Percentiles rank a stretch among this genome's conserved stretches.
These are phyloP conservation scores for Trichosurus vulpecula DNA, from an alignment of 2,797 vertebrate species.

Conservation along the genomic window DNA sequence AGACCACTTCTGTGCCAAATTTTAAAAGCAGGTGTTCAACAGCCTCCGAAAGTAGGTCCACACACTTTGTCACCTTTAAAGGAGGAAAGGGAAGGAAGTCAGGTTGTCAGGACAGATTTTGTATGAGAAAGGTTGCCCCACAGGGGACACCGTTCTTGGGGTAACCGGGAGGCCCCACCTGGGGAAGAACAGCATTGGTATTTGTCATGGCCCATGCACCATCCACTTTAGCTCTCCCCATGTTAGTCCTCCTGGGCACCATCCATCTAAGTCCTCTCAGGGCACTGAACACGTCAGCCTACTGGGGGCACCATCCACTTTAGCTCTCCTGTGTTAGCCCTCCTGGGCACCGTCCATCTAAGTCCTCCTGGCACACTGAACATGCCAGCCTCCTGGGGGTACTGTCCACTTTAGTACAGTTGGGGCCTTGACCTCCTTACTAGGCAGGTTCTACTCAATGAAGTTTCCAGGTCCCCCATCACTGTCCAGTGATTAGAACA, in stretches of 20 bases:
- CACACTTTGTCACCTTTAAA: constrained; percentile 71
- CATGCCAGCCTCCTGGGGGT: too few species aligned
- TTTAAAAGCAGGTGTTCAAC: constrained; percentile 87
- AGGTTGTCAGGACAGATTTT: neutral
- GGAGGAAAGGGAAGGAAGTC: neutral
- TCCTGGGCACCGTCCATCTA: too few species aligned
- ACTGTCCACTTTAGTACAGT: too few species aligned
- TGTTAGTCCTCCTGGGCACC: neutral
- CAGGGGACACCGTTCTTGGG: neutral
- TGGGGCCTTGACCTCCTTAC: neutral
- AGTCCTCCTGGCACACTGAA: too few species aligned
- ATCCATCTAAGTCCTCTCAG: too few species aligned
- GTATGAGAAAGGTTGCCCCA: too few species aligned
- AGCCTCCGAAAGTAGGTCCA: constrained; percentile 86
- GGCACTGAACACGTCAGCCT: too few species aligned
- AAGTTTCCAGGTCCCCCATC: neutral
- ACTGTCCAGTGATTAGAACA: neutral
- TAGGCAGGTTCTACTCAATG: neutral
- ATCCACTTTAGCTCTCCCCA: neutral
- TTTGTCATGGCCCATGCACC: neutral
- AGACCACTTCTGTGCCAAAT: constrained; percentile 87
- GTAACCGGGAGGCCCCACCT: neutral
- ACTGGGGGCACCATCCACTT: neutral
- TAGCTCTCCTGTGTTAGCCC: neutral
- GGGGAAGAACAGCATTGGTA: neutral